Conservation (phyloP, 1,140 invertebrate genomes). For the Drosophila murphyi region DNA sequence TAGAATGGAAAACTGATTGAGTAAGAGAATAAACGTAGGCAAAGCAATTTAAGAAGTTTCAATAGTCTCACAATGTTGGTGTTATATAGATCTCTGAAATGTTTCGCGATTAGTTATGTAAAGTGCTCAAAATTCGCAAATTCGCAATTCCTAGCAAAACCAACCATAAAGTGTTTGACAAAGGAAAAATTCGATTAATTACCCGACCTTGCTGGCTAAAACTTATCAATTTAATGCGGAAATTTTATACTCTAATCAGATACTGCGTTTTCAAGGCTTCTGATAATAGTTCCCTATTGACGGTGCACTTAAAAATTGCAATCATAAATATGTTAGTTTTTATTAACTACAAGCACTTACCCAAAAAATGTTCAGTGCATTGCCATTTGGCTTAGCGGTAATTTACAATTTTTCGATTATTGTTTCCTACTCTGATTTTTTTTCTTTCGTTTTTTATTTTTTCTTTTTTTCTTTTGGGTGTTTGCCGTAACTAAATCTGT, state of each 20-base stretch:
- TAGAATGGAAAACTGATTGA: neutral
- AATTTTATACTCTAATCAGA: constrained; percentile 12
- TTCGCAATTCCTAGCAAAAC: too few species aligned
- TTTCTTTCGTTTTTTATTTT: neutral
- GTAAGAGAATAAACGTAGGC: too few species aligned
- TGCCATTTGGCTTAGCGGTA: constrained; percentile 11
- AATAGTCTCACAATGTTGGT: too few species aligned
- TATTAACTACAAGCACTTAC: constrained; percentile 7
- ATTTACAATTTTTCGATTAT: neutral
- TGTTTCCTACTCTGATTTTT: neutral
- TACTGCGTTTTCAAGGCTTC: neutral
- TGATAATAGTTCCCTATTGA: constrained; percentile 9
- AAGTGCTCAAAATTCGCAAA: too few species aligned
- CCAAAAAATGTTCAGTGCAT: constrained; percentile 1
- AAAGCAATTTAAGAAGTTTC: too few species aligned
- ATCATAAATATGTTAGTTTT: constrained; percentile 1
- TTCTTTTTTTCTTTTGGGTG: neutral
- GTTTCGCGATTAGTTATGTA: too few species aligned
- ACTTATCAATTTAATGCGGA: neutral
- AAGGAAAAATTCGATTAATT: neutral
- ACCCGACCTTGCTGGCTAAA: neutral
- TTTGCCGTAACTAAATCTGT: constrained; percentile 42
- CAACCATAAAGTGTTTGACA: too few species aligned
- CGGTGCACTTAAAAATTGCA: constrained; percentile 1
- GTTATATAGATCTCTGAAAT: too few species aligned